Conservation (phyloP, 2,113 vertebrate species). For the Oncorhynchus tshawytscha region DNA sequence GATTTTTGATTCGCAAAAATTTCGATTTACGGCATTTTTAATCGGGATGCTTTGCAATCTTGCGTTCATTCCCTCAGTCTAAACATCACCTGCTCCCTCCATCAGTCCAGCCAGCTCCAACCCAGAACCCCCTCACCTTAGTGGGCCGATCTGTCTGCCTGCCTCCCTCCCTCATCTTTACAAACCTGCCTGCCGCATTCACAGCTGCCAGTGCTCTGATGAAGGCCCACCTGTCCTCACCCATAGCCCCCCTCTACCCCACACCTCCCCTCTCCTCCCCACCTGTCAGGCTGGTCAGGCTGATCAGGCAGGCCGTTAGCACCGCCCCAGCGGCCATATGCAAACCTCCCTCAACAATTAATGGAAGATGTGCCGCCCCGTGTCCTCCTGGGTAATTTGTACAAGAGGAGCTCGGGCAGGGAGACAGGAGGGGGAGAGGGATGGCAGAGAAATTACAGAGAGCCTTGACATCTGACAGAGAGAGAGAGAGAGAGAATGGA, state of each 20-base stretch:
- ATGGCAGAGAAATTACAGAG: not conserved
- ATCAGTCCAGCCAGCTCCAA: conserved; percentile 54
- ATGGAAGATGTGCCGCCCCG: conserved; percentile 66
- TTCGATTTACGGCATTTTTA: conserved; percentile 69
- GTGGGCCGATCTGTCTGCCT: not conserved
- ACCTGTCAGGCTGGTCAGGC: conserved; percentile 32
- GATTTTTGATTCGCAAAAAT: conserved; percentile 69
- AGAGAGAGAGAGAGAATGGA: not conserved
- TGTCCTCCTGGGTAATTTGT: conserved; percentile 72
- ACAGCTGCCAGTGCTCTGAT: conserved; percentile 78
- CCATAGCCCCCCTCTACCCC: not conserved
- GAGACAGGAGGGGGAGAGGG: conserved; percentile 28
- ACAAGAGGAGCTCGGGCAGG: conserved; percentile 44
- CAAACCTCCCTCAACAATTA: conserved; percentile 76
- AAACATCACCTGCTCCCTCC: conserved; percentile 76
- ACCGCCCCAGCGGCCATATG: conserved; percentile 72
- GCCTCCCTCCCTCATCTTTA: conserved; percentile 54
- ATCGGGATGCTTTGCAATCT: conserved; percentile 74
- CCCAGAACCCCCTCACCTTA: conserved; percentile 12
- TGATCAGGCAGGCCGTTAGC: conserved; percentile 66
- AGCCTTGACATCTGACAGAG: not conserved
- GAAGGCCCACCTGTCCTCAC: conserved; percentile 76
- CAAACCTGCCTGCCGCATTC: conserved; percentile 67
- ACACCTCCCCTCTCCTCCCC: not conserved
- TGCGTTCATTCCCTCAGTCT: conserved; percentile 71